Conservation (phyloP, 2,113 vertebrate genomes). For the Diphyllodes magnificus region DNA sequence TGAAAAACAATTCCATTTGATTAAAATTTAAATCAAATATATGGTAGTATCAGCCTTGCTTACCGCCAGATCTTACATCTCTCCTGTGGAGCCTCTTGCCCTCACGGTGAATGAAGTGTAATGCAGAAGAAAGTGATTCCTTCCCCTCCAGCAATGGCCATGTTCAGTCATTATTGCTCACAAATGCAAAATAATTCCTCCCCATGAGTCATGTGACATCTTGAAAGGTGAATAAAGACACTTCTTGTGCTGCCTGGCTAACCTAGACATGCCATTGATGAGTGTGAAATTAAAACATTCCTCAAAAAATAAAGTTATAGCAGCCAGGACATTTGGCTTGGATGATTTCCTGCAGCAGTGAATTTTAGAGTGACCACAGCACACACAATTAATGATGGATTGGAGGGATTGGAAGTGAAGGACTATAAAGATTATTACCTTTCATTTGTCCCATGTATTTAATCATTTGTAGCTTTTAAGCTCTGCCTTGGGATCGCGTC, state of each 20-base stretch:
- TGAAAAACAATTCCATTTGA: constrained; percentile 21
- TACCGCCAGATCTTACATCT: background rate
- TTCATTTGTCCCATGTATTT: background rate
- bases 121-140: background rate
- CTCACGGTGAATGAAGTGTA: background rate
- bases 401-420: background rate
- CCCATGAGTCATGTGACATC: background rate
- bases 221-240: background rate
- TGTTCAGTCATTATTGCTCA: background rate
- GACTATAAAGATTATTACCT: background rate
- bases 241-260: background rate
- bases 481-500: background rate
- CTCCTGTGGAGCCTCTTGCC: background rate
- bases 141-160: background rate
- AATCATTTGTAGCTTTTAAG: background rate
- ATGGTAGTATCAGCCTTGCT: background rate
- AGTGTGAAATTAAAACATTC: background rate
- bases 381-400: background rate
- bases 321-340: background rate
- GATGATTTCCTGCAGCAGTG: background rate
- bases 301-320: background rate
- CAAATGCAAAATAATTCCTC: background rate
- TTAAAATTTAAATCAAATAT: constrained; percentile 39
- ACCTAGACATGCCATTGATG: background rate
- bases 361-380: background rate